phyloP scores from a whole-genome alignment of 2,797 vertebrate genomes.

The Smutsia gigantea region DNA sequence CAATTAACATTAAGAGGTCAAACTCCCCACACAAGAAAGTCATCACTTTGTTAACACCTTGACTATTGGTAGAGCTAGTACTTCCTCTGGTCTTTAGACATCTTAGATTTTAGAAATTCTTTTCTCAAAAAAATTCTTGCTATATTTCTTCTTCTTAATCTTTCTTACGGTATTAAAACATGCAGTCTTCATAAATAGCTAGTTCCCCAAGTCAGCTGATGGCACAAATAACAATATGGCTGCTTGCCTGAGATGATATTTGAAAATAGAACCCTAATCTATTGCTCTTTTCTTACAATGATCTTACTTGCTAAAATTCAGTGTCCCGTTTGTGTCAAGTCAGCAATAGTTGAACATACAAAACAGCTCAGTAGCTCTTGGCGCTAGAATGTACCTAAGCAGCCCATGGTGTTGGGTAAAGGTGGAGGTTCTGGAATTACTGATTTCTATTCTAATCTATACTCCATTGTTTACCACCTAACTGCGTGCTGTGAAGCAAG shows the following conservation, averaged over 20 bases:
- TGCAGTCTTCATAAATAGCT: background rate
- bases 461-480: background rate
- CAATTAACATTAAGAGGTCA: slow-evolving; percentile 53
- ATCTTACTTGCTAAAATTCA: background rate
- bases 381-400: background rate
- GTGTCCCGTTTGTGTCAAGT: background rate
- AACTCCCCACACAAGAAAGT: background rate
- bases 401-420: background rate
- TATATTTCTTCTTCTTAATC: background rate
- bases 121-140: background rate
- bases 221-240: background rate
- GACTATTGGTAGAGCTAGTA: background rate
- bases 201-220: background rate
- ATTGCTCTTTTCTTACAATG: background rate
- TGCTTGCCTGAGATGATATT: background rate
- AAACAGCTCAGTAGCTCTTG: background rate
- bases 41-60: background rate
- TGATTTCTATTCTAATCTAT: background rate
- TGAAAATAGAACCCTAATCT: background rate
- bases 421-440: background rate
- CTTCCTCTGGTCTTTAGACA: slow-evolving; percentile 6
- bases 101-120: background rate
- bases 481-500: background rate
- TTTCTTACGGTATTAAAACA: background rate
- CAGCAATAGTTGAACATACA: background rate